phyloP scores from a whole-genome alignment of 2,888 invertebrate genomes.

The Eristalis tenax region DNA sequence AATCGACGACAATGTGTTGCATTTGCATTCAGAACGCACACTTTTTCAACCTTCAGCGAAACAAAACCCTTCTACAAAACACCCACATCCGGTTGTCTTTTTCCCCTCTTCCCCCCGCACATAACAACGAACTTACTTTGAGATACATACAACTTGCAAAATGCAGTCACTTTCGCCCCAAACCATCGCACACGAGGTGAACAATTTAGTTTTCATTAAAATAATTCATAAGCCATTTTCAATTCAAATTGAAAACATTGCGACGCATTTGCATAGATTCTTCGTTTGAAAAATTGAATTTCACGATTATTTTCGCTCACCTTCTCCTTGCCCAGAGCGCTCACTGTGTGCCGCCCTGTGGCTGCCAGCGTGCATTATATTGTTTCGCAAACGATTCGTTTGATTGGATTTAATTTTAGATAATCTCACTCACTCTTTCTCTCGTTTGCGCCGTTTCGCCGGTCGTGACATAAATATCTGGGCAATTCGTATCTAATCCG shows the following conservation, averaged over 20 bases:
- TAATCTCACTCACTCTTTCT: not conserved
- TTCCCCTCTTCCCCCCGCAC: too few species aligned
- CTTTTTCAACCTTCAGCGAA: too few species aligned
- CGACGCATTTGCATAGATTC: not conserved
- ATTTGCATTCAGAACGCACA: too few species aligned
- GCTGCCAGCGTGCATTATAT: conserved; percentile 28
- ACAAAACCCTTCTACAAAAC: too few species aligned
- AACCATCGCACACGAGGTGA: not conserved
- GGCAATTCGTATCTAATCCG: conserved; percentile 20
- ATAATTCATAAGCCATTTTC: not conserved
- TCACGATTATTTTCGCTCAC: conserved; percentile 38
- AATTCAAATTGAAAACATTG: not conserved
- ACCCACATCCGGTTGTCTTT: too few species aligned
- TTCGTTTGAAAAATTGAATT: conserved; percentile 25
- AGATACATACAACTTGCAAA: too few species aligned
- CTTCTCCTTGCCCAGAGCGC: not conserved
- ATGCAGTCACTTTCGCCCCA: too few species aligned
- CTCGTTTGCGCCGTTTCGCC: not conserved
- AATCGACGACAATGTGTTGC: too few species aligned
- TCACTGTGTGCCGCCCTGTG: not conserved
- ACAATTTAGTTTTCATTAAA: not conserved
- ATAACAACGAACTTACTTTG: too few species aligned
- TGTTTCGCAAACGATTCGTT: conserved; percentile 63
- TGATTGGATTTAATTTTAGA: conserved; percentile 61
- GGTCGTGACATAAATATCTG: conserved; percentile 40